Percentiles rank a stretch among this genome's conserved stretches.
These are phyloP conservation scores for Cheirogaleus major DNA, from an alignment of 2,797 vertebrate species.

Conservation along the genomic window DNA sequence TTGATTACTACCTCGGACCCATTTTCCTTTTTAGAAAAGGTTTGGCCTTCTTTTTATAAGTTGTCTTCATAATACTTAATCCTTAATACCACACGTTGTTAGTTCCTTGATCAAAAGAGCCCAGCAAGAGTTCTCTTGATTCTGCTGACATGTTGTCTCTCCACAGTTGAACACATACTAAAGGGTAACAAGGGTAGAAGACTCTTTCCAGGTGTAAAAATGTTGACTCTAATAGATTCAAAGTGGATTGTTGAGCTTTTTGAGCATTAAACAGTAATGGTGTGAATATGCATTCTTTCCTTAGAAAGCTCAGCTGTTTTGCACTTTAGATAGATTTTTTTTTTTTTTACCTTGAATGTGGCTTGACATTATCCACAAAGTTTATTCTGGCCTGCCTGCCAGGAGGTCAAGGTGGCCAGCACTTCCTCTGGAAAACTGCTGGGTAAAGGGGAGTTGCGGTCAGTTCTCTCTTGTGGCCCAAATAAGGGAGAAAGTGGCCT, in stretches of 20 bases:
- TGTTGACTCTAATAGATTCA: background rate
- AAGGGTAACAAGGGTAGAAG: background rate
- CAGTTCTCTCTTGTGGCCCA: background rate
- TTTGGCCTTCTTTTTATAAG: background rate
- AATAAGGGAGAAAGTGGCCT: background rate
- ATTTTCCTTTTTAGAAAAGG: conserved; percentile 7
- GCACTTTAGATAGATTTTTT: background rate
- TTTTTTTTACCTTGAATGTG: background rate
- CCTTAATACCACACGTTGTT: background rate
- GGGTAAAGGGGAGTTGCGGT: background rate
- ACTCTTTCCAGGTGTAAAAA: background rate
- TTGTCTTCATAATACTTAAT: background rate
- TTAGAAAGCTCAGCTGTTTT: background rate
- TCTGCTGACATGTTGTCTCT: background rate
- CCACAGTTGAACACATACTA: background rate
- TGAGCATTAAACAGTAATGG: background rate
- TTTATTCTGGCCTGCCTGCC: background rate
- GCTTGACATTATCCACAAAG: background rate
- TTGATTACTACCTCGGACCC: background rate
- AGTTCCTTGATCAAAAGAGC: background rate
- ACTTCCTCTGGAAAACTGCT: background rate
- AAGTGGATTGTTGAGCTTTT: background rate
- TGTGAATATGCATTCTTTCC: background rate
- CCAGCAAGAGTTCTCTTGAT: background rate
- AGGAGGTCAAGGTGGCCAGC: background rate